Evolutionary conservation across 2,113 vertebrate species (phyloP).

Genomic region (Uria lomvia): DNA sequence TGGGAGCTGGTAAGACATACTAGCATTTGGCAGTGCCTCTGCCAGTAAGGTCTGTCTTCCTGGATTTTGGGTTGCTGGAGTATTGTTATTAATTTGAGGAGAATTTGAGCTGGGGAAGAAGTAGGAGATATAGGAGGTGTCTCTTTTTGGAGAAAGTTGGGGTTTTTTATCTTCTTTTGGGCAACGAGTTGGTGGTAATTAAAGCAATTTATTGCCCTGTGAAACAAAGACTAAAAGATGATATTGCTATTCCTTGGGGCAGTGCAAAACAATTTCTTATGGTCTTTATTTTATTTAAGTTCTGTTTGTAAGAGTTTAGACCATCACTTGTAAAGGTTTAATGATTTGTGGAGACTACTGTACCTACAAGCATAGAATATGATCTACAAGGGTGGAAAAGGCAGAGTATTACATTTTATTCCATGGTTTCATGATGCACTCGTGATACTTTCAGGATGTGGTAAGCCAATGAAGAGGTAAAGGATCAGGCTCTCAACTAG

Average conservation of each 20-base stretch:
- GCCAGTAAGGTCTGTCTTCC: background rate
- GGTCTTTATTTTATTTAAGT: background rate
- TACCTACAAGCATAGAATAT: background rate
- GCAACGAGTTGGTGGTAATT: background rate
- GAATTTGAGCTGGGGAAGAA: background rate
- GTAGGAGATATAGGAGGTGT: background rate
- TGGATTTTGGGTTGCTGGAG: background rate
- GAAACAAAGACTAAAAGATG: background rate
- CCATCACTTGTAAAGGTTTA: background rate
- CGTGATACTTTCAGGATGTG: background rate
- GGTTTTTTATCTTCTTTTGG: background rate
- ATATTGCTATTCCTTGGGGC: background rate
- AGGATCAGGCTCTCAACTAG: background rate
- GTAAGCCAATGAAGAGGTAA: background rate
- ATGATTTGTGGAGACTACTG: background rate
- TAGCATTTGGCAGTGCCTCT: background rate
- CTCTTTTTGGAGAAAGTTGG: background rate
- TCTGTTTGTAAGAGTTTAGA: background rate
- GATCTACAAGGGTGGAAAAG: background rate
- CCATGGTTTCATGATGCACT: background rate
- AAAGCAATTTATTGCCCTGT: background rate
- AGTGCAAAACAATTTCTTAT: background rate
- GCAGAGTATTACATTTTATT: background rate
- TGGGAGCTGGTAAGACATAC: background rate
- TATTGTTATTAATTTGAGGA: background rate